phyloP scores from a whole-genome alignment of 2,888 invertebrate species.

The Antitype chi region DNA sequence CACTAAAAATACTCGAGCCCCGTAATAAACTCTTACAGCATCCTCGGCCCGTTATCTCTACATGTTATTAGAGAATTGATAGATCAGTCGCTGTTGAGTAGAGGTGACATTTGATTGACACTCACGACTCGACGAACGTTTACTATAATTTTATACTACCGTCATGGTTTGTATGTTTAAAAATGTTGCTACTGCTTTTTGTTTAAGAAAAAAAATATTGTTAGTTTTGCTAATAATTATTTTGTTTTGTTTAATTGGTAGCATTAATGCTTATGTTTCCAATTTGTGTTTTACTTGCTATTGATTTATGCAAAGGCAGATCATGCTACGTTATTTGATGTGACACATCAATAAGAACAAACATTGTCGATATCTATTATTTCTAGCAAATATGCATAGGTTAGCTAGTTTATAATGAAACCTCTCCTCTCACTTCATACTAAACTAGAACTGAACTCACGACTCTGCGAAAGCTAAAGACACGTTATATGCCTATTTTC shows the following conservation, averaged over 20 bases:
- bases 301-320: background rate
- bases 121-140: conserved; percentile 41
- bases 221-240: conserved; percentile 20
- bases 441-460: background rate
- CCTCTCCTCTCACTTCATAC: background rate
- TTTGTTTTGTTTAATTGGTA: conserved; percentile 8
- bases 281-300: background rate
- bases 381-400: background rate
- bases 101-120: conserved; percentile 67
- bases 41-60: conserved; percentile 71
- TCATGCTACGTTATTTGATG: background rate
- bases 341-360: background rate
- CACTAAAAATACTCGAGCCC: conserved; percentile 61
- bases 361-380: background rate
- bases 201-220: conserved; percentile 1
- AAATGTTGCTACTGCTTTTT: conserved; percentile 61
- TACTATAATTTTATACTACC: conserved; percentile 26
- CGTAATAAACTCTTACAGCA: conserved; percentile 74
- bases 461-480: background rate
- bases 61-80: conserved; percentile 70
- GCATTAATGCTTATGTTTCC: background rate
- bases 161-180: conserved; percentile 43
- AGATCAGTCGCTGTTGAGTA: conserved; percentile 58
- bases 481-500: conserved; percentile 21
- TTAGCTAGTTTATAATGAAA: no score